A percentile compares a stretch with the other conserved stretches of the same genome.
Conservation (phyloP, 2,888 invertebrate genomes). For the Helicoverpa assulta region DNA sequence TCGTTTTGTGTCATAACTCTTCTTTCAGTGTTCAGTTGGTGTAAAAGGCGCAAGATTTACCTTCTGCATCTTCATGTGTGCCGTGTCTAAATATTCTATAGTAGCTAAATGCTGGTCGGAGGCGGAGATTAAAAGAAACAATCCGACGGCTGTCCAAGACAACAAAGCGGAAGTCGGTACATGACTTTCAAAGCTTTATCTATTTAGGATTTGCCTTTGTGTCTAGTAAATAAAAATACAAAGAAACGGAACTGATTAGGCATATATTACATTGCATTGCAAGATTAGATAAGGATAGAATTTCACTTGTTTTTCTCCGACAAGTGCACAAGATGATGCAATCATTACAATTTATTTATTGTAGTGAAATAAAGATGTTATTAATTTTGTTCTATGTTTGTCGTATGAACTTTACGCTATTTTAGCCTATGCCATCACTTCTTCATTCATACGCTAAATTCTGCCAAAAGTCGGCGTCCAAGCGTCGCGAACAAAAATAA, state of each 20-base stretch:
- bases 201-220: constrained; percentile 40
- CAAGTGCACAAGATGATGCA: not conserved
- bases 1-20: too few species aligned
- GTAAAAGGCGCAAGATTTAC: not conserved
- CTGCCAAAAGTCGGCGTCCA: constrained; percentile 18
- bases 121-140: constrained; percentile 84
- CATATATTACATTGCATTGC: not conserved
- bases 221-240: constrained; percentile 30
- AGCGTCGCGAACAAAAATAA: constrained; percentile 59
- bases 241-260: not conserved
- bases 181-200: constrained; percentile 73
- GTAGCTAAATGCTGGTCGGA: constrained; percentile 22
- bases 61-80: constrained; percentile 29
- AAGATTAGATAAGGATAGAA: not conserved
- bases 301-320: not conserved
- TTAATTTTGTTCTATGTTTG: constrained; percentile 21
- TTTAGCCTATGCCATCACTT: constrained; percentile 1
- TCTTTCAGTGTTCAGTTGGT: too few species aligned
- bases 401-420: constrained; percentile 14
- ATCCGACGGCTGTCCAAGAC: constrained; percentile 78
- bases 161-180: constrained; percentile 84
- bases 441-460: constrained; percentile 41
- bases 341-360: not conserved
- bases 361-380: too few species aligned
- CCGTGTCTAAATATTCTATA: too few species aligned